Percentiles rank a stretch among this genome's conserved stretches.
Evolutionary conservation across 2,888 invertebrate species (phyloP).

Genomic region (Leucoptera coffeella): DNA sequence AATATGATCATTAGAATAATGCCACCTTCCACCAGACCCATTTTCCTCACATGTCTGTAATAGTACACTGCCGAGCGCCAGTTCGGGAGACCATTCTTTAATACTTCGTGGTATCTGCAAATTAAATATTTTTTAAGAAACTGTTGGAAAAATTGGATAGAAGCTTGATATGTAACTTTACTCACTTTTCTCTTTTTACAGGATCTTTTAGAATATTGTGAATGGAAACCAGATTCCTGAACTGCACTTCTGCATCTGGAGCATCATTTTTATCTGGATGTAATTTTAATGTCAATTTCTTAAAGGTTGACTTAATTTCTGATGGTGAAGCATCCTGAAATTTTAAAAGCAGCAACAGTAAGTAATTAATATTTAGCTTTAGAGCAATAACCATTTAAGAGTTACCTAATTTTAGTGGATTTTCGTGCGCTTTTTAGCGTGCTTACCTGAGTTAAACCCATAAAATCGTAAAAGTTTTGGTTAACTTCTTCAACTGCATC

Average conservation of each 20-base stretch:
- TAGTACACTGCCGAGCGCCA: slow-evolving; percentile 96
- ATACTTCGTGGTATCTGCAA: slow-evolving; percentile 77
- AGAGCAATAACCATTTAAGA: no score
- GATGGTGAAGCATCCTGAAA: slow-evolving; percentile 71
- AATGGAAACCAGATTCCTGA: slow-evolving; percentile 88
- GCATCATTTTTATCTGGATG: slow-evolving; percentile 95
- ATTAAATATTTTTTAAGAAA: no score
- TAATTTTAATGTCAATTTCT: slow-evolving; percentile 76
- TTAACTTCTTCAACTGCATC: slow-evolving; percentile 95
- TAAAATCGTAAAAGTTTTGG: slow-evolving; percentile 84
- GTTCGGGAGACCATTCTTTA: slow-evolving; percentile 90
- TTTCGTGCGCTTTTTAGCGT: no score
- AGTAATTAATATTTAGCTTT: no score
- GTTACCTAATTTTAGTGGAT: no score
- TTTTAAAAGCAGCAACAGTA: no score
- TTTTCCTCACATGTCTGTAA: slow-evolving; percentile 88
- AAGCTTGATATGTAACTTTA: no score
- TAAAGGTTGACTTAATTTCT: slow-evolving; percentile 84
- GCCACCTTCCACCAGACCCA: slow-evolving; percentile 83
- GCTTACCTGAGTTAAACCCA: slow-evolving; percentile 75
- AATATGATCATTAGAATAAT: slow-evolving; percentile 77
- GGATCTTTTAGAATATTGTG: slow-evolving; percentile 90
- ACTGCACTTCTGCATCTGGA: slow-evolving; percentile 91
- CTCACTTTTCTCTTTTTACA: slow-evolving; percentile 69
- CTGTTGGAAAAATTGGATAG: no score